Percentiles rank a stretch among this genome's conserved stretches.
phyloP scores from a whole-genome alignment of 2,113 vertebrate species.

The Equus quagga region DNA sequence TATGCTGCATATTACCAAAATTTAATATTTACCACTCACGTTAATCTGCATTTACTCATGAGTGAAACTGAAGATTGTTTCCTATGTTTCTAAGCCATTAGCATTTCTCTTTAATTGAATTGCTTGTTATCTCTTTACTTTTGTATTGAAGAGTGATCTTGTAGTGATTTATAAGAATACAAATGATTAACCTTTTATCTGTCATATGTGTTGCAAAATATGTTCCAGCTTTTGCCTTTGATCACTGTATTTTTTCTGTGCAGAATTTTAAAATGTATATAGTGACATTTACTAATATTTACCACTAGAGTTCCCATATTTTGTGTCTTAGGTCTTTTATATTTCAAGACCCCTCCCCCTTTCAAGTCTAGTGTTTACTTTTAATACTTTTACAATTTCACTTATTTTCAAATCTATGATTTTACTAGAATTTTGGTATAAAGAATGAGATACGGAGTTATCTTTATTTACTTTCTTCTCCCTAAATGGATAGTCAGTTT shows the following conservation, averaged over 20 bases:
- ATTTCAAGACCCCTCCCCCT: background rate
- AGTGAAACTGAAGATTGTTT: background rate
- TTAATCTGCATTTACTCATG: background rate
- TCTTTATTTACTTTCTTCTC: background rate
- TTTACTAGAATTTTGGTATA: background rate
- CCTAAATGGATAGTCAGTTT: background rate
- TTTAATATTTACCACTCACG: background rate
- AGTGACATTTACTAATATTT: background rate
- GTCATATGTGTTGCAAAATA: background rate
- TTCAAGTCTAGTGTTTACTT: background rate
- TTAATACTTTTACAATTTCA: background rate
- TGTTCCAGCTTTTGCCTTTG: background rate
- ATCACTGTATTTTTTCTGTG: background rate
- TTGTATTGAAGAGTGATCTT: background rate
- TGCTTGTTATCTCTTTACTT: background rate
- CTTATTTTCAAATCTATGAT: background rate
- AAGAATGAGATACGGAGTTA: background rate
- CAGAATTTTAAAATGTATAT: background rate
- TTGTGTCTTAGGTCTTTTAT: background rate
- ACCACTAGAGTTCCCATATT: background rate
- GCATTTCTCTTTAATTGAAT: background rate
- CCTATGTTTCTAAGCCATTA: background rate
- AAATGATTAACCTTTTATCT: background rate
- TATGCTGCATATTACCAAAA: background rate
- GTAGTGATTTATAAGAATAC: background rate